Evolutionary conservation across 2,888 invertebrate species (phyloP).

Genomic region (Clunio marinus): DNA sequence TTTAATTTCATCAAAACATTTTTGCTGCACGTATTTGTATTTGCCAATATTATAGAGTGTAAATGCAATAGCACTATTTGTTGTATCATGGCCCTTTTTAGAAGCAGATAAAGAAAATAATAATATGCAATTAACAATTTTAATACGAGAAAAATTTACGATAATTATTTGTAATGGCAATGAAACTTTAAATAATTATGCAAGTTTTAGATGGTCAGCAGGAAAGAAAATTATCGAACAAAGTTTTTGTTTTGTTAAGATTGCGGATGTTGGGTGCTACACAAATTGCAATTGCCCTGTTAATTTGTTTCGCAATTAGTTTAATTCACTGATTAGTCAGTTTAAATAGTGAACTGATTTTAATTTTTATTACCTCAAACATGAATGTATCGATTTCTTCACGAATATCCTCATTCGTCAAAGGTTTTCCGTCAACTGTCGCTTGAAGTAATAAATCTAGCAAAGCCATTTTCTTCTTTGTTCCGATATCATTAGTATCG

Average conservation of each 20-base stretch:
- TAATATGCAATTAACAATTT: too few relatives aligned
- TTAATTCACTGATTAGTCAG: not conserved
- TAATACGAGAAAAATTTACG: too few relatives aligned
- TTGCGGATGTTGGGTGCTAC: too few relatives aligned
- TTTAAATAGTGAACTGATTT: too few relatives aligned
- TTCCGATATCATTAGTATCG: conserved; percentile 40
- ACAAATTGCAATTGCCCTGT: too few relatives aligned
- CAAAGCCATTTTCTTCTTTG: conserved; percentile 57
- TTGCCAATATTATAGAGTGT: conserved; percentile 47
- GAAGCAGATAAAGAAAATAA: too few relatives aligned
- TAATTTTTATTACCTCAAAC: conserved; percentile 56
- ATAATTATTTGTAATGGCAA: too few relatives aligned
- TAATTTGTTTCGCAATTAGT: too few relatives aligned
- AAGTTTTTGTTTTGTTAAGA: too few relatives aligned
- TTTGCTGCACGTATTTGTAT: conserved; percentile 47
- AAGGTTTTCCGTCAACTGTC: conserved; percentile 53
- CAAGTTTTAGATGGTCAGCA: too few relatives aligned
- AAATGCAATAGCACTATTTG: conserved; percentile 48
- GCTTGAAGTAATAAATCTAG: conserved; percentile 58
- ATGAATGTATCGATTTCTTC: conserved; percentile 64
- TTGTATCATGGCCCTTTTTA: conserved; percentile 51
- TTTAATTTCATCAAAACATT: conserved; percentile 46
- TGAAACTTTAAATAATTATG: too few relatives aligned
- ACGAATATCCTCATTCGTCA: conserved; percentile 54
- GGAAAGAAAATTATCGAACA: too few relatives aligned